Percentiles rank a stretch among this genome's conserved stretches.
Conservation (phyloP, 2,113 vertebrate species). For the Indicator indicator region DNA sequence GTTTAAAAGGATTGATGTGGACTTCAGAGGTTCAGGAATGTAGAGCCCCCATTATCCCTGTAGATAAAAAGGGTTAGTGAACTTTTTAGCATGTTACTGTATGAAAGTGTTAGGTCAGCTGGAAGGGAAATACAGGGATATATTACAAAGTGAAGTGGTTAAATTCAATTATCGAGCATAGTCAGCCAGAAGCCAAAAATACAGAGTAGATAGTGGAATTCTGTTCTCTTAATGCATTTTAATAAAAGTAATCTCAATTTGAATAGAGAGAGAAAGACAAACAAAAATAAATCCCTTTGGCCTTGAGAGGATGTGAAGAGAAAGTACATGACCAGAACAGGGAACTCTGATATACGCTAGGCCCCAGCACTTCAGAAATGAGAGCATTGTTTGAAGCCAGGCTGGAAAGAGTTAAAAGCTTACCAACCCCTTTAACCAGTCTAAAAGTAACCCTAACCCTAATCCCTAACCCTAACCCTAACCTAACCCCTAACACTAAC, state of each 20-base stretch:
- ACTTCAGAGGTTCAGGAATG: conserved; percentile 39
- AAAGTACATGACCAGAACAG: background rate
- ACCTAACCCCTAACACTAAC: too few species aligned
- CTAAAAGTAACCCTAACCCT: too few species aligned
- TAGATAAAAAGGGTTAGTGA: conserved; percentile 52
- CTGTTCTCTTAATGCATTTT: conserved; percentile 41
- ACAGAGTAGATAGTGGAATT: background rate
- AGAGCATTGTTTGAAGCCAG: background rate
- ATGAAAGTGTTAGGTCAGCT: conserved; percentile 64
- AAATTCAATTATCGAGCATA: conserved; percentile 55
- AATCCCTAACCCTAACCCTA: too few species aligned
- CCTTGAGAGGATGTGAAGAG: conserved; percentile 14
- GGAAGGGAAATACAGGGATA: conserved; percentile 56
- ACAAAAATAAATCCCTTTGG: conserved; percentile 52
- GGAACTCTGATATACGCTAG: background rate
- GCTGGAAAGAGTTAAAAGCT: background rate
- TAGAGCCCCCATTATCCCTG: conserved; percentile 26
- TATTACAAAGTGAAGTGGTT: conserved; percentile 59
- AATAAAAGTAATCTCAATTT: conserved; percentile 47
- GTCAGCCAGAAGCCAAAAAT: conserved; percentile 40
- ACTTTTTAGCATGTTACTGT: conserved; percentile 62
- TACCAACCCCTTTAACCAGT: rapidly evolving
- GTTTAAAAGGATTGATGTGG: conserved; percentile 38
- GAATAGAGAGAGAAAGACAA: conserved; percentile 41
- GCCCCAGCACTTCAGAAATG: background rate